Base-by-base conservation (phyloP, 1,140 invertebrate genomes). In the Coenobita brevimanus region DNA sequence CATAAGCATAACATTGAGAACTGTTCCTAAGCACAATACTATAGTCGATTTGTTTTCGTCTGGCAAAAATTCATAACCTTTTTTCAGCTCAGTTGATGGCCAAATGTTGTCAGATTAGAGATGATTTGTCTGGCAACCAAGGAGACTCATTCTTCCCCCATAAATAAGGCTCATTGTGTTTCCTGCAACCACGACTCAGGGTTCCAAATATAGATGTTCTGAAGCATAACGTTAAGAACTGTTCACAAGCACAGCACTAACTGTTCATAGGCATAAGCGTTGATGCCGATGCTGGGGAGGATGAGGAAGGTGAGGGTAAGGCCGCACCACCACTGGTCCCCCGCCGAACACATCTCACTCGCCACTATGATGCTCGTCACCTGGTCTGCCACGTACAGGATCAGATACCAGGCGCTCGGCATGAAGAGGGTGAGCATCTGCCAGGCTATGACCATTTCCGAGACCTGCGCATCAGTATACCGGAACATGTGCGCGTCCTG, bases 381-480 rank as follows among this genome's bases (percentile, higher is more conserved):
- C 62, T 87, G 84, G 43, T 87, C 84, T 4, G 73, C 64, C 76
- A 87, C 84, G 62, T 87, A 87, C 62, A 87, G 33, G 41, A 87
- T 62, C 84, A 87, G 15, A 21, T 87, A 80, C 84, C 84, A 87
- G 15, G 84, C 79, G 57, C 57, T 64, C 4, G 84, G 84, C 75
- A 87, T n/a, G 84, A 87, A 87, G 41, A 87, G 27, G 13, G 84
- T 87, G n/a, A 87, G 17, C 84, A 87, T 80, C 41, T 41, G 57
- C 84, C 84, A 87, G 0, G 84, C 84, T 46, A 87, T 50, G 4
- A 87, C 84, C 84, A 87, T 87, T 13, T 87, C 84, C 4, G 36
- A 21, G 15, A 80, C 84, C 17, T 71, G 43, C 10, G 27, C 75
- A 6, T 87, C 84, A 24, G 21, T 79, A 43, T 71, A 87, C 0